Evolutionary conservation across 2,113 vertebrate species (phyloP).

Genomic region (Formicarius rufipectus): DNA sequence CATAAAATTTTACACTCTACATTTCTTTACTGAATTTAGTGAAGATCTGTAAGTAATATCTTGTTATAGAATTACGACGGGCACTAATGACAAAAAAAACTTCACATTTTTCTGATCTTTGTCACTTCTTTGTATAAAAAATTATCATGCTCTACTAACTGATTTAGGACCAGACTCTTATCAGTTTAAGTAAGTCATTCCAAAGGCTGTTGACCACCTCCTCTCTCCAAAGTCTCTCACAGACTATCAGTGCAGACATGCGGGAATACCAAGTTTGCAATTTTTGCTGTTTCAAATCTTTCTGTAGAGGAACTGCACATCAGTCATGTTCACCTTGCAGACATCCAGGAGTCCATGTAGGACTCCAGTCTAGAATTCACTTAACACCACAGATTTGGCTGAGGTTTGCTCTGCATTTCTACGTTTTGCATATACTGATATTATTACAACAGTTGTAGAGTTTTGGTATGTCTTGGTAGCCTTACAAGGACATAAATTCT

Average conservation of each 20-base stretch:
- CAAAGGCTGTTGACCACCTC: background rate
- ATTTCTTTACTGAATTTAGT: background rate
- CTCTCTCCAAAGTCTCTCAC: background rate
- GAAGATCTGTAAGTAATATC: background rate
- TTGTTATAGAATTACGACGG: background rate
- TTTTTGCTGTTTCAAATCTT: background rate
- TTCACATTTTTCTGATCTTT: background rate
- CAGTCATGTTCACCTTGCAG: background rate
- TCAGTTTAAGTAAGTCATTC: background rate
- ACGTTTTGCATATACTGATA: background rate
- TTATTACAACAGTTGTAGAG: background rate
- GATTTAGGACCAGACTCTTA: background rate
- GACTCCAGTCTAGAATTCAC: background rate
- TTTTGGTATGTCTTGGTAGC: background rate
- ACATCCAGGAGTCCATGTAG: background rate
- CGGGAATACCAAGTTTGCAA: background rate
- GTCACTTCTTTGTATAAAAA: background rate
- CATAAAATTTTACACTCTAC: background rate
- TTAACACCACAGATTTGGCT: background rate
- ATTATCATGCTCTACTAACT: background rate
- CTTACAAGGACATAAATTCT: background rate
- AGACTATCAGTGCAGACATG: background rate
- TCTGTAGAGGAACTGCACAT: background rate
- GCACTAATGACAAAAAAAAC: background rate
- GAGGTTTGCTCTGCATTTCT: background rate